Base-by-base conservation (phyloP, 2,797 vertebrate genomes). In the Balearica regulorum region DNA sequence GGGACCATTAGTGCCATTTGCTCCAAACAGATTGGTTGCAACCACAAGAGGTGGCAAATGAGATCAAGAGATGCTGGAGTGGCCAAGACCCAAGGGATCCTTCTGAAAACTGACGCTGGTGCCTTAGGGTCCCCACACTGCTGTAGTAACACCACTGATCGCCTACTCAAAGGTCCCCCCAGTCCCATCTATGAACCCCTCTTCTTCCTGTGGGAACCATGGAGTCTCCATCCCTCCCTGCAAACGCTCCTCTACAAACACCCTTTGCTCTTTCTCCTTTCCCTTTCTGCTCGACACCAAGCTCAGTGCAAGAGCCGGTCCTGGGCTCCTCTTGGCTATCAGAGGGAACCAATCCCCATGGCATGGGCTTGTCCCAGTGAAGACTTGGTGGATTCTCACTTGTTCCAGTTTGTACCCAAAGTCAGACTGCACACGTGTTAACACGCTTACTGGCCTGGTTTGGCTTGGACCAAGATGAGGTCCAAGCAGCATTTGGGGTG, bases 381-480 rank as follows among this genome's bases (percentile, higher is more conserved):
- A 49, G 24, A 12, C 3, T 0, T 3, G 21, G 11, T 28, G 48
- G 21, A 8, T 29, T 44, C n/a, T 64, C 5, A 1, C 12, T 14
- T 11, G 13, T 53, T 28, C 46, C 46, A 2, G 4, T 37, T 24
- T 33, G 83, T 33, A 21, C 39, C 31, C 35, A 5, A 13, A 9
- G 11, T 33, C 72, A 37, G 58, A 9, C 53, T 13, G n/a, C 31
- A 13, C 20, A 4, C 0, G 1, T 35, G 20, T 55, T n/a, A 10
- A 21, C 21, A 4, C 0, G 0, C 60, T 46, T 13, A 11, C 53
- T 12, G 17, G n/a, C 44, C 57, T 24, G 18, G 20, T 29, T 65
- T 29, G 53, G 26, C 51, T 16, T 10, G 51, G 51, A 53, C 44
- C 54, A 13, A n/a, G 48, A 22, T 0, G 2, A 51, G 64, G 1